A percentile compares a stretch with the other conserved stretches of the same genome.
phyloP scores from a whole-genome alignment of 2,113 vertebrate species.

The Neogobius melanostomus region DNA sequence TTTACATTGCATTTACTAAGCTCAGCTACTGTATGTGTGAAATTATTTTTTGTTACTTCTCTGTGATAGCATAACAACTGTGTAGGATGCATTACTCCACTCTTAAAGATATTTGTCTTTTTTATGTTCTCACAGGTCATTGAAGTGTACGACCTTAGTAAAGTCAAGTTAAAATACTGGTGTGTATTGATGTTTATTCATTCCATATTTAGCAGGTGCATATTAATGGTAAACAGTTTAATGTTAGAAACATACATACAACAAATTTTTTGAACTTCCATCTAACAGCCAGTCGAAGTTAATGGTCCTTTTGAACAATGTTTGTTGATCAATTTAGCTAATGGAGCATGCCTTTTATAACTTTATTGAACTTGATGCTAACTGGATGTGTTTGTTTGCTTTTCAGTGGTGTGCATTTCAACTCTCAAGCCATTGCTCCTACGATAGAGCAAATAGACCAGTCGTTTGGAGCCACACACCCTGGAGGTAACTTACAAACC shows the following conservation, averaged over 20 bases:
- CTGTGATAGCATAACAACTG: background rate
- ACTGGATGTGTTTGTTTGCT: slow-evolving; percentile 18
- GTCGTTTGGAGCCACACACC: slow-evolving; percentile 98
- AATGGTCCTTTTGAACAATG: background rate
- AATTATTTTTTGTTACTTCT: background rate
- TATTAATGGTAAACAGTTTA: too few species aligned
- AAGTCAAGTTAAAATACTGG: slow-evolving; percentile 99
- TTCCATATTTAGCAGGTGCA: too few species aligned
- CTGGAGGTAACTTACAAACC: slow-evolving; percentile 84
- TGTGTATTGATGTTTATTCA: slow-evolving; percentile 73
- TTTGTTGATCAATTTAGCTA: slow-evolving; percentile 20
- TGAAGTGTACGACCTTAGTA: slow-evolving; percentile 99
- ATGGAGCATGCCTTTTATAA: slow-evolving; percentile 16
- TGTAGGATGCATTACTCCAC: background rate
- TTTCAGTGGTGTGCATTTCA: slow-evolving; percentile 97
- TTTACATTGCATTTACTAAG: background rate
- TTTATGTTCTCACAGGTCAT: slow-evolving; percentile 82
- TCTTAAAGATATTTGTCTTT: background rate
- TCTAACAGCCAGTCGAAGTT: background rate
- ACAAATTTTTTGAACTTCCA: background rate
- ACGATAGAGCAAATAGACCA: slow-evolving; percentile 99
- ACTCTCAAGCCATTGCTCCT: slow-evolving; percentile 96
- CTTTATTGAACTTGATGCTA: slow-evolving; percentile 9
- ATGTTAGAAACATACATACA: background rate
- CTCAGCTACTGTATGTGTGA: background rate